Conservation (phyloP, 2,797 vertebrate species). For the Vireo griseus region DNA sequence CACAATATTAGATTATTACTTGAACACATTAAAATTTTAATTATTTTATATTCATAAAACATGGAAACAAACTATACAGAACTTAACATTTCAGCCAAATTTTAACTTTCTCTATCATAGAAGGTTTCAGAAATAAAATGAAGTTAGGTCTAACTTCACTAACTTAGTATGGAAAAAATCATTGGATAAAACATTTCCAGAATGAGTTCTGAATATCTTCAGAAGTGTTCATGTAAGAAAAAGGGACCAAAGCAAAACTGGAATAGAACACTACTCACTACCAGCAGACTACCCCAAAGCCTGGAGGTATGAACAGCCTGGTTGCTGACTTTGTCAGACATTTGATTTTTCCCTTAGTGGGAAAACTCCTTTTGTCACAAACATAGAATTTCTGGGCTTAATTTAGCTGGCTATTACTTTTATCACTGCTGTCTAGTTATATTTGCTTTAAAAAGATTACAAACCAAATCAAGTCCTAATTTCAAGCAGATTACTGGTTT, state of each 20-base stretch:
- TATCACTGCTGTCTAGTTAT: not conserved
- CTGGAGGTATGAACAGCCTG: not conserved
- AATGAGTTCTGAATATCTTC: not conserved
- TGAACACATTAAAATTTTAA: constrained; percentile 36
- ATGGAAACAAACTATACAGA: not conserved
- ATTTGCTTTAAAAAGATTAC: constrained; percentile 1
- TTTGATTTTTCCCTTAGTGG: not conserved
- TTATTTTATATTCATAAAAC: constrained; percentile 20
- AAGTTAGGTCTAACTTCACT: not conserved
- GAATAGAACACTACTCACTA: not conserved
- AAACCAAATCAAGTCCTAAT: not conserved
- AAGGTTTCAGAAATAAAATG: not conserved
- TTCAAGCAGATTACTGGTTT: not conserved
- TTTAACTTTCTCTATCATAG: not conserved
- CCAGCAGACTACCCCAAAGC: not conserved
- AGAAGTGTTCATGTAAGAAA: not conserved
- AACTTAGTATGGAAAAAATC: not conserved
- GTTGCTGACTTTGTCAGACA: not conserved
- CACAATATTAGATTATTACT: not conserved
- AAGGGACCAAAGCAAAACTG: not conserved
- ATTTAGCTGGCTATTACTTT: not conserved
- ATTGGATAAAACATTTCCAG: not conserved
- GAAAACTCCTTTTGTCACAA: not conserved
- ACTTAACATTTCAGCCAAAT: constrained; percentile 22
- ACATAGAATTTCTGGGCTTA: not conserved